Evolutionary conservation across 2,888 invertebrate genomes (phyloP), one percentile per base, ranked within the genome.

Genomic region (Hyposoter didymator): DNA sequence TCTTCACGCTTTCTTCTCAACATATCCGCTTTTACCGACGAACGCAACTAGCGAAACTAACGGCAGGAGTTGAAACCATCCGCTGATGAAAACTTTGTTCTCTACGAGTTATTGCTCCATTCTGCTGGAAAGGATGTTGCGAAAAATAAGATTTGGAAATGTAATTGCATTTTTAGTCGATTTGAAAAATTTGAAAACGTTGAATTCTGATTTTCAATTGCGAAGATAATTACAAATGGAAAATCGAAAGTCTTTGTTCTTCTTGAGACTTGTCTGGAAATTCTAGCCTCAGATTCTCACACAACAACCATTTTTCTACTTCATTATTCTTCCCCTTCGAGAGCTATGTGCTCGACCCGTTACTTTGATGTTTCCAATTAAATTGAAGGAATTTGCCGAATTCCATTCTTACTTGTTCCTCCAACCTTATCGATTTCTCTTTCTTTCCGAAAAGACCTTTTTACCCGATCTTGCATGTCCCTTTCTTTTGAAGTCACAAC

Each of bases 331-430:
- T 81, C 85, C 78, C 74, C 64, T 80, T 81, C 84, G 59, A 59
- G 5, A 59, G 88, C 67, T 47, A 8, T 89, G 90, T 90, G 90
- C 88, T 89, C 91, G 89, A 88, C 90, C 85, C 90, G 90, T 88
- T 91, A 92, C 94, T 94, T 94, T 94, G 94, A 94, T 94, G 93
- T 94, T 91, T 91, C 93, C 93, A 93, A 93, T 93, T 94, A 93
- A 93, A 94, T 93, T 93, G 94, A 93, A 93, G 91, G 93, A 93
- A 94, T 93, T 92, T 92, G 88, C 88, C 90, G 91, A 92, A 91
- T 91, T 90, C 90, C 82, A 86, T 93, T 88, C 90, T 90, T 92
- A 92, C 92, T 91, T 92, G 90, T 91, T 90, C 92, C 91, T 90
- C 92, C 90, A 91, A 90, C 91, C 90, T 92, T 93, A 93, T 93